phyloP scores from a whole-genome alignment of 2,113 vertebrate genomes.

The Onychorhynchus coronatus region DNA sequence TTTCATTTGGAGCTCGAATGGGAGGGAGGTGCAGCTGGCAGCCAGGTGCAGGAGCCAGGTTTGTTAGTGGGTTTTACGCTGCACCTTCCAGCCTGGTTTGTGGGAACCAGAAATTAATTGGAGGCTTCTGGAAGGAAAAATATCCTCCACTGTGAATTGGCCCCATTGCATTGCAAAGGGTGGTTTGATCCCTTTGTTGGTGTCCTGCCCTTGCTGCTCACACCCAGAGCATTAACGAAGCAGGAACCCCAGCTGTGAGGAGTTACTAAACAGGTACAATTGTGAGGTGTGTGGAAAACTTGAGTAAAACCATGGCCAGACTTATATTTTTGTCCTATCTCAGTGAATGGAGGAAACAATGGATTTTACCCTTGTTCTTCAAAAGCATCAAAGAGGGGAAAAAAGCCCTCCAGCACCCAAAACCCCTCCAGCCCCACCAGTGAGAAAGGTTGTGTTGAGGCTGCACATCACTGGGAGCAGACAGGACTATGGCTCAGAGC shows the following conservation, averaged over 20 bases:
- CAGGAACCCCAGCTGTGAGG: neutral
- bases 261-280: neutral
- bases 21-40: neutral
- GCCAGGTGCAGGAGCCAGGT: accelerated
- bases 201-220: neutral
- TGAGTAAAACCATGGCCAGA: neutral
- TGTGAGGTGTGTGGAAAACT: neutral
- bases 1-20: neutral
- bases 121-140: neutral
- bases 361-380: neutral
- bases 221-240: neutral
- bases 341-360: neutral
- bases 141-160: neutral
- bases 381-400: neutral
- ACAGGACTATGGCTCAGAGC: neutral
- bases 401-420: neutral
- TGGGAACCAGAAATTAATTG: neutral
- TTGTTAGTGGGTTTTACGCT: neutral
- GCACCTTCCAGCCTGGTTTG: accelerated
- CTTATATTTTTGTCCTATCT: neutral
- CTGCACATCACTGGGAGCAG: neutral
- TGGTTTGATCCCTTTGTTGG: neutral
- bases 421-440: neutral
- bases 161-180: neutral
- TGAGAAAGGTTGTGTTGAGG: neutral